Conservation (phyloP, 2,888 invertebrate species). For the Ypsolopha sequella region DNA sequence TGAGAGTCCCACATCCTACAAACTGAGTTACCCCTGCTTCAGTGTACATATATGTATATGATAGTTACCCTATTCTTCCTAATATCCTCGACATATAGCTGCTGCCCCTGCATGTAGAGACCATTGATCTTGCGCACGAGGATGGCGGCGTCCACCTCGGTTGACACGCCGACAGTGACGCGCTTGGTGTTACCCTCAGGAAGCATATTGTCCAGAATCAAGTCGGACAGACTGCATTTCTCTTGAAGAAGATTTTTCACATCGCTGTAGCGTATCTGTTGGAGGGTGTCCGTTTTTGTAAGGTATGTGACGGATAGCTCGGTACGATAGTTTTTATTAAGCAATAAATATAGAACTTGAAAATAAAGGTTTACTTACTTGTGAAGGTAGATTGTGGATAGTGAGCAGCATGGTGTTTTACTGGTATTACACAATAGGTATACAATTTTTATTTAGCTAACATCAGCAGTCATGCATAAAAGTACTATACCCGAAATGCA, state of each 20-base stretch:
- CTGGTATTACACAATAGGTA: too few species aligned
- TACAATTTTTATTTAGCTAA: too few species aligned
- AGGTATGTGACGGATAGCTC: background rate
- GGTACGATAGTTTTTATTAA: too few species aligned
- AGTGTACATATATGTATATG: too few species aligned
- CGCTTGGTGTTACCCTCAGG: constrained; percentile 17
- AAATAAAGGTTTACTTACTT: constrained; percentile 7
- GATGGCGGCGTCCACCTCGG: constrained; percentile 26
- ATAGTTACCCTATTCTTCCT: constrained; percentile 19
- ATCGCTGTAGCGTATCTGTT: constrained; percentile 22
- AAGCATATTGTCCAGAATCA: constrained; percentile 27
- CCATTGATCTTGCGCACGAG: constrained; percentile 26
- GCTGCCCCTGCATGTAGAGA: constrained; percentile 17
- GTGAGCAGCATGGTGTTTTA: constrained; percentile 8
- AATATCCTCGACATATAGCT: constrained; percentile 22
- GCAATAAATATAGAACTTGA: too few species aligned
- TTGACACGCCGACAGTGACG: constrained; percentile 28
- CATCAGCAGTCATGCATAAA: too few species aligned
- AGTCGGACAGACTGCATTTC: constrained; percentile 24
- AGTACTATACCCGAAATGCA: too few species aligned
- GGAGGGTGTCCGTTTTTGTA: background rate
- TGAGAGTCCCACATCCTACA: too few species aligned
- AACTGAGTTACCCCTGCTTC: too few species aligned
- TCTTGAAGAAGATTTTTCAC: constrained; percentile 22
- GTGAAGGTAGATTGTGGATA: constrained; percentile 9